Evolutionary conservation across 1,140 invertebrate genomes (phyloP), one percentile per base, ranked within the genome.

Genomic region (Bradynema listronoti): DNA sequence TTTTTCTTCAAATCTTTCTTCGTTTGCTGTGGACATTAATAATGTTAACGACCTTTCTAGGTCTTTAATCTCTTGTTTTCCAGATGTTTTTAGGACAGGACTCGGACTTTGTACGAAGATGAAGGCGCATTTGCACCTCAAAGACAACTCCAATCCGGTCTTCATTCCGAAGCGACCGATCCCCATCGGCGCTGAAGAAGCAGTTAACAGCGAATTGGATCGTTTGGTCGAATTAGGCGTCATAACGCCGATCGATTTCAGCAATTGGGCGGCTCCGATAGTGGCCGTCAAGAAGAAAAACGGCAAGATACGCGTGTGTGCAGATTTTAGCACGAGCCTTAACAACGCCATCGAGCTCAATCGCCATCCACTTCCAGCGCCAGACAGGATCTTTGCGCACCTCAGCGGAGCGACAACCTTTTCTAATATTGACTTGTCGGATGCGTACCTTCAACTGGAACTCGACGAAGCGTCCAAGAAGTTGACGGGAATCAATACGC

Each of bases 231-330:
- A 34, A 7, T 39, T 53, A 43, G 66, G 69, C 0, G 64, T 65
- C 7, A 65, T 80, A n/a, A 50, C 59, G 53, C 58, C 47, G 25
- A 64, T 81, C 19, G 49, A 69, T 22, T 39, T 61, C 64, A 41
- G 66, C 51, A 76, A 76, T 78, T 82, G 79, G 79, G 79, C 77
- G 14, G 72, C 80, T n/a, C 79, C 81, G 6, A 52, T 81, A 19
- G 72, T 80, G 0, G 63, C 75, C 0, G 69, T 80, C 4, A 69
- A 71, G 42, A 82, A 81, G 65, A 50, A 72, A 6, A 54, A 72
- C 47, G 78, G 79, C 1, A 64, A 69, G 52, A 71, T 78, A 1
- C 51, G 78, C 16, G 34, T 81, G 0, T 81, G 42, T 25, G 41
- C 29, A 9, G 54, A 56, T 0, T 56, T 51, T 51, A 49, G 43